phyloP scores from a whole-genome alignment of 2,113 vertebrate genomes.

The Microcebus jonahi region DNA sequence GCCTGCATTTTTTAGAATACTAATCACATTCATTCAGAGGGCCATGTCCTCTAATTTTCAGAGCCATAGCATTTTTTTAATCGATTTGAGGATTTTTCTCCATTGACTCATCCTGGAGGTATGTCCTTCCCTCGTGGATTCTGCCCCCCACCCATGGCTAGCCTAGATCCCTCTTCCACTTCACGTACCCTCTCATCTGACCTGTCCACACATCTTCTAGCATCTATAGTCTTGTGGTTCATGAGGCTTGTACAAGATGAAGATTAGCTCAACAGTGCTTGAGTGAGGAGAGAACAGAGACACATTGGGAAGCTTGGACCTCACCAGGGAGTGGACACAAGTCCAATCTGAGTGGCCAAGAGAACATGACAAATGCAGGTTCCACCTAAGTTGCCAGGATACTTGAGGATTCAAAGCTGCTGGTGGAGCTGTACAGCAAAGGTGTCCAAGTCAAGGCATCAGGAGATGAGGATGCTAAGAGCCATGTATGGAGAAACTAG shows the following conservation, averaged over 20 bases:
- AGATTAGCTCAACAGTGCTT: neutral
- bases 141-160: neutral
- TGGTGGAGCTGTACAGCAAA: neutral
- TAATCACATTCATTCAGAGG: slow-evolving; percentile 4
- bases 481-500: neutral
- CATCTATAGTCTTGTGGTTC: neutral
- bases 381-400: neutral
- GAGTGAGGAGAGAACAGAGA: neutral
- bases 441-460: neutral
- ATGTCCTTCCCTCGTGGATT: neutral
- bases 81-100: neutral
- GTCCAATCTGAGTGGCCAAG: neutral
- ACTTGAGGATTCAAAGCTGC: neutral
- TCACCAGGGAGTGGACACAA: no score
- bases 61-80: neutral
- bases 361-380: neutral
- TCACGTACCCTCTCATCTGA: neutral
- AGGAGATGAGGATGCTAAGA: neutral
- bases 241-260: neutral
- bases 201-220: neutral
- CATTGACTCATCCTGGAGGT: neutral
- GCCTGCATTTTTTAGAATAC: neutral
- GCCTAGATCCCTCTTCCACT: neutral
- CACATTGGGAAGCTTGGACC: neutral
- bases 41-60: slow-evolving; percentile 14